phyloP scores from a whole-genome alignment of 2,113 vertebrate genomes.

The Dermatemys mawii region DNA sequence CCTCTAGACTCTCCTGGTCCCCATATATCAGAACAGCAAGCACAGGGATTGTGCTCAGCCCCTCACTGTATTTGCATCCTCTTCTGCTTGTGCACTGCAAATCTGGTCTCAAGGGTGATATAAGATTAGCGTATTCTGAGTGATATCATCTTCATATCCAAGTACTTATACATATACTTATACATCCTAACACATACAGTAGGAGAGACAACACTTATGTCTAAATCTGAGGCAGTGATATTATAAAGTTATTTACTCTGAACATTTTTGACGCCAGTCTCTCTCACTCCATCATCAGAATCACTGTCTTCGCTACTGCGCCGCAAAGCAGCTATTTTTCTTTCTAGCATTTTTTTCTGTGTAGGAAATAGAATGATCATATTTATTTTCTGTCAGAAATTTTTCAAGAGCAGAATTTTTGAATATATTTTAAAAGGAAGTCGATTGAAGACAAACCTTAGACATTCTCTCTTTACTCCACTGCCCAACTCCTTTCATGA shows the following conservation, averaged over 20 bases:
- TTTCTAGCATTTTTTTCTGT: conserved; percentile 85
- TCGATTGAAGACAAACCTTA: conserved; percentile 79
- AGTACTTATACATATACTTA: not conserved
- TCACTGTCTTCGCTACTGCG: conserved; percentile 81
- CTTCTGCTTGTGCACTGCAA: not conserved
- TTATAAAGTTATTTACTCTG: conserved; percentile 75
- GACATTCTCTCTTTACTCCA: conserved; percentile 89
- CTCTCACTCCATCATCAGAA: conserved; percentile 81
- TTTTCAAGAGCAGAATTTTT: not conserved
- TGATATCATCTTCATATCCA: not conserved
- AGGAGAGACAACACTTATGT: not conserved
- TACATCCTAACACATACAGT: not conserved
- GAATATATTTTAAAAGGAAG: not conserved
- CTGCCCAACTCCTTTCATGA: conserved; percentile 88
- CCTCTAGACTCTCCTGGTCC: not conserved
- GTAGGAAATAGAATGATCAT: not conserved
- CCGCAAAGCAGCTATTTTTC: conserved; percentile 73
- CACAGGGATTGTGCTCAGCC: not conserved
- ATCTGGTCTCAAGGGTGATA: not conserved
- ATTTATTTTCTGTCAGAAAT: not conserved
- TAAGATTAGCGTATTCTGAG: not conserved
- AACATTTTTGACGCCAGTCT: conserved; percentile 72
- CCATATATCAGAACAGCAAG: not conserved
- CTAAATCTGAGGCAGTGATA: not conserved
- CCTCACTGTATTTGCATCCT: not conserved